Base-by-base conservation (phyloP, 1,140 invertebrate species). In the Bilobella aurantiaca region DNA sequence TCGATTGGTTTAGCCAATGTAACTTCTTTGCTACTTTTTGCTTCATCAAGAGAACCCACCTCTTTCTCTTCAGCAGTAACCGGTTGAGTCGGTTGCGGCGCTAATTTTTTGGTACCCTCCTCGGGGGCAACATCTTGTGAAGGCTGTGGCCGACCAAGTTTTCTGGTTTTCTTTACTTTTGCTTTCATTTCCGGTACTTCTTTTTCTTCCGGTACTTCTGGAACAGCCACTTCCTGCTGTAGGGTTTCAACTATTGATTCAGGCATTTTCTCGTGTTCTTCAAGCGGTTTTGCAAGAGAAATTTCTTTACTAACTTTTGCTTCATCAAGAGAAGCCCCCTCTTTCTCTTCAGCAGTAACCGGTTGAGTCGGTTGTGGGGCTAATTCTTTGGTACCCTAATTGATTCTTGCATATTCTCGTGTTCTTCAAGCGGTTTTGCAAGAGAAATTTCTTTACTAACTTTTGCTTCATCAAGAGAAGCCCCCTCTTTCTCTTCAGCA, bases 361-460 rank as follows among this genome's bases (percentile, higher is more conserved):
- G 31, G 8, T 5, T 59, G 14, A 12, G 3, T 5, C 58, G 3
- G 14, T 3, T 59, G 23, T 3, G 5, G 14, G 3, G n/a, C 8
- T 5, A 59, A 29, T 34, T 12, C 14, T 3, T 16, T 23, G 8
- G 31, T 23, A 12, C 8, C 18, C 23, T 59, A 21, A 14, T 23
- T 53, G 14, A 12, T 14, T 23, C 49, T 53, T 12, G 49, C 14
- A 53, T 23, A 18, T 53, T n/a, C 37, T 42, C 37, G 8, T 42
- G 12, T 12, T 12, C 49, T 14, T 14, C 49, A 53, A 23, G 3
- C 14, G 21, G 14, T 5, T 5, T 23, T 53, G 12, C 49, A 53
- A 62, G 30, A 29, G 58, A 34, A n/a, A 27, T 46, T 65, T 65
- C 49, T 23, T 53, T 53, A 8, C n/a, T 60, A 21, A 65, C 58